Base-by-base conservation (phyloP, 2,888 invertebrate species). In the Leucania comma region DNA sequence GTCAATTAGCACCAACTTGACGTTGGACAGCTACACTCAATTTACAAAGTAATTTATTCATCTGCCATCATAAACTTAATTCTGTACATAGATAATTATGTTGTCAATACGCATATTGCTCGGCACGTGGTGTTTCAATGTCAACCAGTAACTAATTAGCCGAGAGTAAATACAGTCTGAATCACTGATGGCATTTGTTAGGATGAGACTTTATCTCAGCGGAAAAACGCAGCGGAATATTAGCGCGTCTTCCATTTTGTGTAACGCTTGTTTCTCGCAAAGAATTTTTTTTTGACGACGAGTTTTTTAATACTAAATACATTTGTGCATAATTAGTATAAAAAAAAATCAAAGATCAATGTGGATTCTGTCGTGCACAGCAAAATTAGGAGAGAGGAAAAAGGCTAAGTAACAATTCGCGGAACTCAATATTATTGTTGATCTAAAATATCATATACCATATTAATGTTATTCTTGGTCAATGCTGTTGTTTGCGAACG, bases 61-160 rank as follows among this genome's bases (percentile, higher is more conserved):
- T 50, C 38, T 48, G 26, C 6, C 20, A 29, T 4, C 20, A 4
- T 48, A n/a, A 26, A 61, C n/a, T 46, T 61, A 38, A n/a, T 24
- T 57, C 20, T n/a, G 12, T 38, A 51, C 12, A 24, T 51, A 72
- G 54, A 32, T 70, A 32, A 79, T 75, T 24, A 80, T 50, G 29
- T 59, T 56, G 77, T 78, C 54, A 63, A 66, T 62, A 53, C 76
- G 56, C 29, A 69, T 62, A 58, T 61, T 53, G 9, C 35, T 48
- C 20, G 10, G 38, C 78, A 77, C 72, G 81, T 70, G 78, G 71
- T 35, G 9, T 0, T 58, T 77, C 81, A 78, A 70, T 81, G 81
- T 81, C 78, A 81, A 77, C 78, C 26, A 38, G 71, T 63, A 32
- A 51, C 12, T 65, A 77, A 81, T 78, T 81, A 70, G 22, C 29